Evolutionary conservation across 92 coral and sea anemone genomes (phyloP), one percentile per base, ranked within the genome.

Genomic region (Desmophyllum pertusum): DNA sequence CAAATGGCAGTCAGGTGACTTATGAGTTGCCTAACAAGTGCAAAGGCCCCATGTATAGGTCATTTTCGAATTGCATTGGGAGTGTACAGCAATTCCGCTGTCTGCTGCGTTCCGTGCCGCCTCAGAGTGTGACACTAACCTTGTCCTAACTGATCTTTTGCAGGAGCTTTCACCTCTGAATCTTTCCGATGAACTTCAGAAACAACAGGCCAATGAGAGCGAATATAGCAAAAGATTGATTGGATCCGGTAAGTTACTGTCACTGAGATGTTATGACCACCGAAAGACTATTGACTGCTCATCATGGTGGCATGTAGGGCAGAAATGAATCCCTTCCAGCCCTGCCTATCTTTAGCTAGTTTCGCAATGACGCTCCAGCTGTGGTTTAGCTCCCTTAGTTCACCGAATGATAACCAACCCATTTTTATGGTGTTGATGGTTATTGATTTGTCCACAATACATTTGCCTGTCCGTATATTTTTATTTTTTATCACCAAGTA

Each of bases 91-190:
- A 48, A 48, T 1, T 4, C 21, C 17, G 53, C 21, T 48, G 2
- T 14, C 53, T 48, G 51, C 51, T 45, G 1, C 51, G 1, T 10
- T 45, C 51, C 1, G 19, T 25, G 33, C 33, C 10, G 33, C 35
- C 9, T 29, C 35, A 62, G 35, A 62, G 2, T 62, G 36, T 21
- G 65, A 75, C 4, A 55, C 30, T 27, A 1, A 36, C 17, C 48
- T 10, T 38, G 50, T 15, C 41, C 27, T 30, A 31, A 18, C 3
- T 27, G 1, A 25, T 46, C n/a, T 73, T 52, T 30, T 21, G 71
- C 57, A 82, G 86, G 86, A 82, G 17, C 23, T 82, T 10, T 73
- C 79, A 14, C 86, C 86, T 30, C 61, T 82, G 33, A 71, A 71
- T 57, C 86, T 82, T 25, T 45, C 86, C 30, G 62, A 72, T 55